Evolutionary conservation across 2,888 invertebrate species (phyloP).

Genomic region (Didymodactylos carnosus): DNA sequence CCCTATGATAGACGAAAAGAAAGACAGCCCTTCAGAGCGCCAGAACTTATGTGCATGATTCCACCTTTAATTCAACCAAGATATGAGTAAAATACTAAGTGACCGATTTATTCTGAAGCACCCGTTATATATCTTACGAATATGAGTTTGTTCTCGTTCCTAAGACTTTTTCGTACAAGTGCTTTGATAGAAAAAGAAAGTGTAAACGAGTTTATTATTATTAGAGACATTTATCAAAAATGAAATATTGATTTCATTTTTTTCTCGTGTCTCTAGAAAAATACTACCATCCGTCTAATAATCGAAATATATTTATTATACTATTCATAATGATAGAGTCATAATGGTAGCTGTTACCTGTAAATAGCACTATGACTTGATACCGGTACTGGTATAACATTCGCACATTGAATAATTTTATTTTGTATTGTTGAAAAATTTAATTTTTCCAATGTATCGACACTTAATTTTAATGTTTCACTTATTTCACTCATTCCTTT

Average conservation of each 20-base stretch:
- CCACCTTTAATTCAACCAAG: slow-evolving; percentile 21
- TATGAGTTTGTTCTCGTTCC: slow-evolving; percentile 42
- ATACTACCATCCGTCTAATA: too few relatives aligned
- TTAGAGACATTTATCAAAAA: slow-evolving; percentile 19
- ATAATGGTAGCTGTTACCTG: background rate
- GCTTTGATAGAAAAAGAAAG: slow-evolving; percentile 40
- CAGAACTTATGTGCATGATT: too few relatives aligned
- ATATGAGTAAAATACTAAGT: too few relatives aligned
- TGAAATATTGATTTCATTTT: background rate
- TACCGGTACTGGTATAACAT: slow-evolving; percentile 25
- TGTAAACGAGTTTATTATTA: slow-evolving; percentile 31
- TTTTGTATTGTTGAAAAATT: slow-evolving; percentile 39
- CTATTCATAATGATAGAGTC: slow-evolving; percentile 15
- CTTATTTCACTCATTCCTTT: slow-evolving; percentile 69
- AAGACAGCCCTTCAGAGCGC: too few relatives aligned
- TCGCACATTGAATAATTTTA: slow-evolving; percentile 51
- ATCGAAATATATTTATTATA: too few relatives aligned
- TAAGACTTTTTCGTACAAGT: slow-evolving; percentile 44
- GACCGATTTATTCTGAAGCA: too few relatives aligned
- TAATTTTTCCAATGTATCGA: slow-evolving; percentile 25
- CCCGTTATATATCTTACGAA: too few relatives aligned
- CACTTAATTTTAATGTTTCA: slow-evolving; percentile 30
- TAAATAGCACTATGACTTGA: background rate
- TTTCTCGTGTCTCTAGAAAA: background rate
- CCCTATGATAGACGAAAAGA: too few relatives aligned